Percentiles rank a stretch among this genome's conserved stretches.
These are phyloP conservation scores for Ceratotherium simum DNA, from an alignment of 2,113 vertebrate species.

Conservation along the genomic window DNA sequence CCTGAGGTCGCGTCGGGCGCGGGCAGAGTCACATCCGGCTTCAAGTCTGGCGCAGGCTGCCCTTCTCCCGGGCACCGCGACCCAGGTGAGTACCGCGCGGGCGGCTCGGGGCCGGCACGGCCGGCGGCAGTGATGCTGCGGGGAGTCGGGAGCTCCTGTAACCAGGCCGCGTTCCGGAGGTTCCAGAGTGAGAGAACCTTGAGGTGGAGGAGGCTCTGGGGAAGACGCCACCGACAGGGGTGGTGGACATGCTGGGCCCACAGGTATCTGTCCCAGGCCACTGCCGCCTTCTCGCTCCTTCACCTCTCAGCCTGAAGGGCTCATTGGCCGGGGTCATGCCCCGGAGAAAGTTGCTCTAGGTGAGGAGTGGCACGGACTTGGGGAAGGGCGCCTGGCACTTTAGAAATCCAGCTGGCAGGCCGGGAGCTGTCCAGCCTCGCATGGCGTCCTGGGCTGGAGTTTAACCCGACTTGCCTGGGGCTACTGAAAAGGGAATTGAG, in stretches of 20 bases:
- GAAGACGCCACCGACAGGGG: slow-evolving; percentile 45
- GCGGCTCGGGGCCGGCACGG: not conserved
- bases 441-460: not conserved
- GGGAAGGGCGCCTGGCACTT: not conserved
- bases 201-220: slow-evolving; percentile 90
- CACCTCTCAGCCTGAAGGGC: not conserved
- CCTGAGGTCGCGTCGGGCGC: not conserved
- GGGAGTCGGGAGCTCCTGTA: slow-evolving; percentile 17
- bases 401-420: not conserved
- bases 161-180: slow-evolving; percentile 87
- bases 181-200: slow-evolving; percentile 89
- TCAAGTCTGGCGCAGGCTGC: not conserved
- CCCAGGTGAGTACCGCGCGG: slow-evolving; percentile 72
- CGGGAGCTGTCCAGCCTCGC: slow-evolving; percentile 72
- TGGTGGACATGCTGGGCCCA: not conserved
- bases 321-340: not conserved
- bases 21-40: not conserved
- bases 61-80: not conserved
- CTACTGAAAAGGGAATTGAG: not conserved
- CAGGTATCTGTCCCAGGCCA: not conserved
- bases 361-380: not conserved
- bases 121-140: not conserved
- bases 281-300: not conserved
- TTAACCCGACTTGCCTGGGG: not conserved
- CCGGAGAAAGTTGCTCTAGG: not conserved